phyloP scores from a whole-genome alignment of 2,113 vertebrate species.

The Vidua chalybeata region DNA sequence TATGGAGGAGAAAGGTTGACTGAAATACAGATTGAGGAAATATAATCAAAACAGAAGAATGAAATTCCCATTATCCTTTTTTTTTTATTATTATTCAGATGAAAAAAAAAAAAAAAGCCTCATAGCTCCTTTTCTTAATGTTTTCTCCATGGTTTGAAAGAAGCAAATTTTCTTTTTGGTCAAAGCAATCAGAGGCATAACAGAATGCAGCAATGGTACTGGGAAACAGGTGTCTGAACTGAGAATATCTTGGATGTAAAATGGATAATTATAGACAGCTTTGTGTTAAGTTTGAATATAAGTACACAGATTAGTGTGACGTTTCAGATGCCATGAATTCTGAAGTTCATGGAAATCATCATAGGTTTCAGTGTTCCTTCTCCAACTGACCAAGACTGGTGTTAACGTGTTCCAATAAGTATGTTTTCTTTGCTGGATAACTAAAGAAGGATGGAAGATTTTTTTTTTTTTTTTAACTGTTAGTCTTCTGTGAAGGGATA shows the following conservation, averaged over 20 bases:
- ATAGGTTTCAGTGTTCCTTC: neutral
- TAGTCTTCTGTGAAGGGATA: constrained; percentile 1
- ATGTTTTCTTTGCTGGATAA: neutral
- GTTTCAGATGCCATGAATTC: neutral
- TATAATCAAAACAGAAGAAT: neutral
- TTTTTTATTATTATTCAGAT: neutral
- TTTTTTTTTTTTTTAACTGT: neutral
- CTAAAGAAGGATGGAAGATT: neutral
- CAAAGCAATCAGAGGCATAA: neutral
- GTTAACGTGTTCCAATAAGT: neutral
- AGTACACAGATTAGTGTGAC: neutral
- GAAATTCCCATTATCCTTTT: neutral
- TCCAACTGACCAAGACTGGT: neutral
- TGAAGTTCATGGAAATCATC: neutral
- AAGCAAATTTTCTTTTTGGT: neutral
- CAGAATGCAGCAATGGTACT: neutral
- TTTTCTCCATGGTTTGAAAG: neutral
- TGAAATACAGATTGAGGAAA: neutral
- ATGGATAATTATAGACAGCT: neutral
- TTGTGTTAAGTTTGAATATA: neutral
- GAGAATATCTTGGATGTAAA: neutral
- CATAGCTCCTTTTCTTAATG: neutral
- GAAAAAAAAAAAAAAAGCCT: neutral
- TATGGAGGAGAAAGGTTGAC: neutral
- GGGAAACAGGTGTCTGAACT: neutral